phyloP scores from a whole-genome alignment of 2,797 vertebrate genomes.

The Poecilia picta region DNA sequence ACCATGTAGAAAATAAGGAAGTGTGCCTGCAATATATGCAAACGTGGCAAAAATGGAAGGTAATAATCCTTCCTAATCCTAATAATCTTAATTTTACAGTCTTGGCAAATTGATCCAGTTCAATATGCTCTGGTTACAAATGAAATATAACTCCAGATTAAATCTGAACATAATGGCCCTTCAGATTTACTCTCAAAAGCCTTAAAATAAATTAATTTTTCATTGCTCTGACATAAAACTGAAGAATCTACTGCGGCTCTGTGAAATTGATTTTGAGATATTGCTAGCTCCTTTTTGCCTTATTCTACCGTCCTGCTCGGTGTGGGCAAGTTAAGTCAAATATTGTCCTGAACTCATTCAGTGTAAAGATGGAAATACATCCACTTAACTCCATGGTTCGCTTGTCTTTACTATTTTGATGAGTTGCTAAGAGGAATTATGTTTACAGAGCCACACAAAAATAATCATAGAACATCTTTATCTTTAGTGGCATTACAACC shows the following conservation, averaged over 20 bases:
- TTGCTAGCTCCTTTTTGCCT: not conserved
- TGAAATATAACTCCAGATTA: not conserved
- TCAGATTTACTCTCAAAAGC: not conserved
- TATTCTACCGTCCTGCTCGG: not conserved
- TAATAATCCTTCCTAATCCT: not conserved
- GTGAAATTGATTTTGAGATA: not conserved
- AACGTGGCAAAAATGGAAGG: not conserved
- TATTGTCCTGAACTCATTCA: not conserved
- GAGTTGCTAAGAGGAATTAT: not conserved
- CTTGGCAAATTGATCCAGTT: not conserved
- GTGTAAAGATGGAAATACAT: not conserved
- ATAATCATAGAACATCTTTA: not conserved
- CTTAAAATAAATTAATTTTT: not conserved
- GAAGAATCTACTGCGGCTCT: not conserved
- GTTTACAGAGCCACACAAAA: not conserved
- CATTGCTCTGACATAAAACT: not conserved
- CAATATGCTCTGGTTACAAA: not conserved
- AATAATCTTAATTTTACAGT: not conserved
- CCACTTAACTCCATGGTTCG: not conserved
- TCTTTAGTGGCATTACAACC: not conserved
- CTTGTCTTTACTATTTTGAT: not conserved
- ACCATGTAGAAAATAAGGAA: not conserved
- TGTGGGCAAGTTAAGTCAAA: not conserved
- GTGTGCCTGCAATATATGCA: not conserved
- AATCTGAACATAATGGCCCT: not conserved